These are phyloP conservation scores for Acanthosepion pharaonis DNA, from an alignment of 2,888 invertebrate genomes.

Conservation along the genomic window DNA sequence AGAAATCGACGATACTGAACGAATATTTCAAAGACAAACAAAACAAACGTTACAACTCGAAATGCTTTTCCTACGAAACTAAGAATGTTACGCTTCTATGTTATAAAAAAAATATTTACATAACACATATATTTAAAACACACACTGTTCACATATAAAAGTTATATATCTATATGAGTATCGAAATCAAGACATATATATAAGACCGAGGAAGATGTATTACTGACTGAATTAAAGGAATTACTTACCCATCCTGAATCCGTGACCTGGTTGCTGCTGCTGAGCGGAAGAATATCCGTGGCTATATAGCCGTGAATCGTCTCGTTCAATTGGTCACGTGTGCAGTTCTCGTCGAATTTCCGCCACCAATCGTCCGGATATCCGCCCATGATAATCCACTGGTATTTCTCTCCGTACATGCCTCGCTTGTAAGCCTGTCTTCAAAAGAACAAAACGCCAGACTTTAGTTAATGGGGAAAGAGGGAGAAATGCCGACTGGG, in stretches of 20 bases:
- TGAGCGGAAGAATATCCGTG: slow-evolving; percentile 78
- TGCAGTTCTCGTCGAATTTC: slow-evolving; percentile 78
- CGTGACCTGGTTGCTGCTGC: slow-evolving; percentile 61
- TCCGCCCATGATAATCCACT: slow-evolving; percentile 84
- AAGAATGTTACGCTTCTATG: too few species aligned
- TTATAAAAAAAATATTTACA: too few species aligned
- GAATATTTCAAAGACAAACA: too few species aligned
- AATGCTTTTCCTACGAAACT: too few species aligned
- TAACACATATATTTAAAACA: too few species aligned
- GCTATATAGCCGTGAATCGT: slow-evolving; percentile 87
- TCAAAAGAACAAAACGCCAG: slow-evolving; percentile 38
- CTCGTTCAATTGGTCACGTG: slow-evolving; percentile 80
- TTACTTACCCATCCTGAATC: slow-evolving; percentile 64
- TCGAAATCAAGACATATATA: too few species aligned
- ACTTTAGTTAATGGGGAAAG: background rate
- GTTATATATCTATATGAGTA: too few species aligned
- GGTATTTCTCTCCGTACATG: slow-evolving; percentile 91
- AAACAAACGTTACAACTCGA: too few species aligned
- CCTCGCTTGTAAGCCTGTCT: slow-evolving; percentile 84
- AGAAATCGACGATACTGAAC: too few species aligned
- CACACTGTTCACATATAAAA: too few species aligned
- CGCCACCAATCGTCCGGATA: slow-evolving; percentile 76
- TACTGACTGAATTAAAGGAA: background rate
- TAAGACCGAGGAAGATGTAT: background rate
- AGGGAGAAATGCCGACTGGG: background rate